phyloP scores from a whole-genome alignment of 2,797 vertebrate species.

The Mareca penelope region DNA sequence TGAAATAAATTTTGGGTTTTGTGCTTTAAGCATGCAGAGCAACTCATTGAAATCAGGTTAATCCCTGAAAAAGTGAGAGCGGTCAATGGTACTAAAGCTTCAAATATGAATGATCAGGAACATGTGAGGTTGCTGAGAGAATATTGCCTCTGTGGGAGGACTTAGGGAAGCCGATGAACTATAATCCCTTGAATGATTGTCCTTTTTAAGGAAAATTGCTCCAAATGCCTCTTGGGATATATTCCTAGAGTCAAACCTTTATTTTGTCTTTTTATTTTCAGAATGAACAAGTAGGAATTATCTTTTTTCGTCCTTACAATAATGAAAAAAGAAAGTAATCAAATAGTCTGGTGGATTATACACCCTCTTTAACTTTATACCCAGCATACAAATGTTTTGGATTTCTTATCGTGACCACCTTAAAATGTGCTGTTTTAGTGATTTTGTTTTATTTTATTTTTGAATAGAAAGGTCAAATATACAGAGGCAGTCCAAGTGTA shows the following conservation, averaged over 20 bases:
- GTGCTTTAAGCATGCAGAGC: constrained; percentile 10
- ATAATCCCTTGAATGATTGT: constrained; percentile 30
- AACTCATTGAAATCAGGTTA: constrained; percentile 34
- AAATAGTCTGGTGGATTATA: not conserved
- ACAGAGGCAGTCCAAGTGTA: not conserved
- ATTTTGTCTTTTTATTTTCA: constrained; percentile 25
- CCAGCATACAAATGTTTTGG: not conserved
- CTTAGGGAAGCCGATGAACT: not conserved
- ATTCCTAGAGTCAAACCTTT: not conserved
- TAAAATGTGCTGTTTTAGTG: not conserved
- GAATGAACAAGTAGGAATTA: constrained; percentile 27
- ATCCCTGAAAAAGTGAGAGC: constrained; percentile 13
- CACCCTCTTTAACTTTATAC: not conserved
- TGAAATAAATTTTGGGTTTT: constrained; percentile 30
- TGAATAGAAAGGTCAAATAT: not conserved
- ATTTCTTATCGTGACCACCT: not conserved
- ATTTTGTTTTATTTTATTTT: not conserved
- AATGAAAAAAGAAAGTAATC: constrained; percentile 5
- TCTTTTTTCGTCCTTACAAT: not conserved
- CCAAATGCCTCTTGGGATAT: not conserved
- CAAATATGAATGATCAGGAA: constrained; percentile 44
- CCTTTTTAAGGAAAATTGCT: constrained; percentile 34
- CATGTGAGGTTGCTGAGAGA: constrained; percentile 13
- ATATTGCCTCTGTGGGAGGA: not conserved
- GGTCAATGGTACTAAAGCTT: constrained; percentile 43